These are phyloP conservation scores for Drosophila azteca DNA, from an alignment of 1,140 invertebrate species.

Conservation along the genomic window DNA sequence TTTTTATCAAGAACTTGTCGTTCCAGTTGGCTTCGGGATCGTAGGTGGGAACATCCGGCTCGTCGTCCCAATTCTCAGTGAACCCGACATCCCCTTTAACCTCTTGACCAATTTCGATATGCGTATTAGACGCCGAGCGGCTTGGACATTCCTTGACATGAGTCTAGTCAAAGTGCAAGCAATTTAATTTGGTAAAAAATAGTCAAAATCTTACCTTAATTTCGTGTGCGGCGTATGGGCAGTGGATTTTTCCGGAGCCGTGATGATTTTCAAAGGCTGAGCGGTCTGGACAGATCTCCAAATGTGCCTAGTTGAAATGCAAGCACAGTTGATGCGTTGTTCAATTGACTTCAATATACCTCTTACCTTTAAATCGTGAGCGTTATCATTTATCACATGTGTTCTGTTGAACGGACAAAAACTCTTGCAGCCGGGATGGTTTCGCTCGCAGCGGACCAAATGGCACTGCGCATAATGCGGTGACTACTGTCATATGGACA, in stretches of 20 bases:
- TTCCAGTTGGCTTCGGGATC: constrained; percentile 31
- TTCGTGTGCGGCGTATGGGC: not conserved
- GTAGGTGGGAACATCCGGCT: constrained; percentile 35
- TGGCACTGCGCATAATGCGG: constrained; percentile 19
- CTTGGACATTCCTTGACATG: constrained; percentile 25
- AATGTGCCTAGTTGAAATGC: too few species aligned
- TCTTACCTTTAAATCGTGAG: too few species aligned
- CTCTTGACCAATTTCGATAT: not conserved
- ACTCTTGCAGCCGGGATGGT: constrained; percentile 17
- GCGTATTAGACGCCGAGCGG: not conserved
- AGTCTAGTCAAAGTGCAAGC: constrained; percentile 3
- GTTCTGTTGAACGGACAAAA: constrained; percentile 44
- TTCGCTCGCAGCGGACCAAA: constrained; percentile 43
- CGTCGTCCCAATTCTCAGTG: constrained; percentile 54
- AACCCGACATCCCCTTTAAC: not conserved
- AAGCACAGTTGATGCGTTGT: too few species aligned
- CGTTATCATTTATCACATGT: constrained; percentile 11
- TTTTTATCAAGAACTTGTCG: constrained; percentile 5
- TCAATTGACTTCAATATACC: too few species aligned
- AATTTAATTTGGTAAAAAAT: too few species aligned
- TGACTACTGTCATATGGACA: constrained; percentile 46
- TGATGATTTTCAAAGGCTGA: too few species aligned
- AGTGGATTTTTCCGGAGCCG: too few species aligned
- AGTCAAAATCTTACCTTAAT: too few species aligned
- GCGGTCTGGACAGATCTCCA: too few species aligned